Conservation (phyloP, 2,797 vertebrate genomes). For the Gallirallus australis region DNA sequence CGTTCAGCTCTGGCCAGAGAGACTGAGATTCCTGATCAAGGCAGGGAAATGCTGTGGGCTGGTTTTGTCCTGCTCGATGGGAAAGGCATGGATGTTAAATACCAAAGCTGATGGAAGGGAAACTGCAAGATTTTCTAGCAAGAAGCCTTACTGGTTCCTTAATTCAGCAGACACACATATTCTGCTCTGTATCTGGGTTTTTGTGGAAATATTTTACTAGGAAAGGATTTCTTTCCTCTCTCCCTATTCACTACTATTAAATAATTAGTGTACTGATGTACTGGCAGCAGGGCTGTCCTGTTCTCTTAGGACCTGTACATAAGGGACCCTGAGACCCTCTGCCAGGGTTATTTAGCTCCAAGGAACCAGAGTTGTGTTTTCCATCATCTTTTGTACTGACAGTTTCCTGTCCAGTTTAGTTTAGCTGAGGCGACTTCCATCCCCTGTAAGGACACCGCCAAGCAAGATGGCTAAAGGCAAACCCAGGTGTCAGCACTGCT, state of each 20-base stretch:
- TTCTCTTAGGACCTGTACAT: rapidly evolving
- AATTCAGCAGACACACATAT: neutral
- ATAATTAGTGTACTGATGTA: neutral
- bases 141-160: neutral
- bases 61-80: neutral
- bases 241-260: neutral
- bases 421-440: neutral
- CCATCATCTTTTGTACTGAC: neutral
- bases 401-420: neutral
- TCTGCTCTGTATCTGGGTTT: neutral
- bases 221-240: neutral
- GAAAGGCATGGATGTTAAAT: neutral
- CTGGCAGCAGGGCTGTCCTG: neutral
- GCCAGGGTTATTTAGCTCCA: neutral
- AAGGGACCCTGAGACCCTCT: neutral
- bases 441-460: neutral
- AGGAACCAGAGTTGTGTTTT: neutral
- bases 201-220: neutral
- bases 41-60: neutral
- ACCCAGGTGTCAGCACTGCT: neutral
- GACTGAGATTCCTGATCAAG: neutral
- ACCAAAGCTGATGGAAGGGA: neutral
- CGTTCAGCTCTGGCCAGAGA: neutral
- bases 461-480: neutral
- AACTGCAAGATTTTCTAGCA: neutral